Conservation (phyloP, 2,113 vertebrate species). For the Heterochromis multidens region DNA sequence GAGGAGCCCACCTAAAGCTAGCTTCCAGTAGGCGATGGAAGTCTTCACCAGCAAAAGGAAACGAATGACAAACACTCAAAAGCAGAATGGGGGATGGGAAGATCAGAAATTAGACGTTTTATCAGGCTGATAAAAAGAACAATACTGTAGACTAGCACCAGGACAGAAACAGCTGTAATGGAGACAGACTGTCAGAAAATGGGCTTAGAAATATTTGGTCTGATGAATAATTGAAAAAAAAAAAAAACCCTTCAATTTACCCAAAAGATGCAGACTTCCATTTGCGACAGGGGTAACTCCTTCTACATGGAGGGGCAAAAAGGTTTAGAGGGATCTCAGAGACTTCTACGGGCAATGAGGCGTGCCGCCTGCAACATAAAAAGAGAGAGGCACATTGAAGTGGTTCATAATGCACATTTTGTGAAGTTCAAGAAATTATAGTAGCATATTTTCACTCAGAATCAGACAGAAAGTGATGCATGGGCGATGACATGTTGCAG, state of each 20-base stretch:
- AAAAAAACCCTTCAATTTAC: conserved; percentile 67
- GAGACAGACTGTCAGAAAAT: neutral
- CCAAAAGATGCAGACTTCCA: conserved; percentile 79
- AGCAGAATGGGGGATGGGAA: neutral
- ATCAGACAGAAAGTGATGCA: neutral
- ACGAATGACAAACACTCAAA: conserved; percentile 5
- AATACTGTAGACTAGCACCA: neutral
- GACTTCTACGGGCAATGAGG: conserved; percentile 71
- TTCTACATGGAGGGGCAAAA: conserved; percentile 63
- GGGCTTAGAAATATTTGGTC: neutral
- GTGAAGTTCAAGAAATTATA: neutral
- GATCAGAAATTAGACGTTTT: neutral
- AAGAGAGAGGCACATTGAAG: conserved; percentile 35
- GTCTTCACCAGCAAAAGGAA: conserved; percentile 5
- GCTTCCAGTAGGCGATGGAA: conserved; percentile 15
- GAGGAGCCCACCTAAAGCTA: conserved; percentile 33
- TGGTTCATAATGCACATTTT: conserved; percentile 14
- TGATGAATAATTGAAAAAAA: conserved; percentile 4
- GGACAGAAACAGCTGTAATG: neutral
- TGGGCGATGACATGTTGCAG: neutral
- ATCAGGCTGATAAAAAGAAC: neutral
- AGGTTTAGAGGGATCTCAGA: conserved; percentile 68
- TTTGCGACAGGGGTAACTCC: conserved; percentile 76
- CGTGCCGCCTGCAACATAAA: conserved; percentile 67
- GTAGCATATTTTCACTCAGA: neutral